Base-by-base conservation (phyloP, 2,113 vertebrate species). In the Amblyornis subalaris region DNA sequence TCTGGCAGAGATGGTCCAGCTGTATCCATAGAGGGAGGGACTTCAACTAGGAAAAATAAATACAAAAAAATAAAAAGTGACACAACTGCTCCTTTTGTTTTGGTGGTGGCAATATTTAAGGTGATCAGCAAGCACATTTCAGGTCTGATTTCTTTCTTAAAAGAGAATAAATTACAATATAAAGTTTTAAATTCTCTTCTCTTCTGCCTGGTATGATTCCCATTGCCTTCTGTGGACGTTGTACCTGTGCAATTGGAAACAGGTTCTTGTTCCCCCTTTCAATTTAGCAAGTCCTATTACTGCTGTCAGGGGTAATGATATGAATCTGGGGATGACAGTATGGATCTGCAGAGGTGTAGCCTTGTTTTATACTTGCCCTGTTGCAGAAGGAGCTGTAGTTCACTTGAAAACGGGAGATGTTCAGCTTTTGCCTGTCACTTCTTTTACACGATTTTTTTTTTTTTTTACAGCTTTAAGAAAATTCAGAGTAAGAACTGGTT, bases 1-100 rank as follows among this genome's bases (percentile, higher is more conserved):
- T 95, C 91, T 97, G 93, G 94, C 91, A 90, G 81, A 95, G 74
- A 89, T 53, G 51, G 81, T 73, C 88, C 87, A 85, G 85, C 74
- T 89, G 89, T 76, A 70, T 82, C 35, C 64, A 82, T 60, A 94
- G 47, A 72, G 50, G 48, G 61, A 87, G 62, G 54, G 71, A 91
- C n/a, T 85, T 35, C 58, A 85, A 58, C 70, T 29, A 65, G 35
- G 62, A 50, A 89, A 87, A 95, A 75, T 64, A 74, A 78, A 84
- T 51, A 26, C 42, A 74, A 20, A 31, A 69, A 61, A 85, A 91
- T 75, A 24, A 66, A 78, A 70, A 79, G 21, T 3, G 0, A 79
- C 55, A 29, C 36, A 87, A 67, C 53, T 14, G 20, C 77, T 79
- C 73, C 73, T 81, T 95, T 88, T 94, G 60, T 58, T 95, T 82